Evolutionary conservation across 35 echinoderm and acorn worm genomes (phyloP).

Genomic region (Ophioderma brevispina): DNA sequence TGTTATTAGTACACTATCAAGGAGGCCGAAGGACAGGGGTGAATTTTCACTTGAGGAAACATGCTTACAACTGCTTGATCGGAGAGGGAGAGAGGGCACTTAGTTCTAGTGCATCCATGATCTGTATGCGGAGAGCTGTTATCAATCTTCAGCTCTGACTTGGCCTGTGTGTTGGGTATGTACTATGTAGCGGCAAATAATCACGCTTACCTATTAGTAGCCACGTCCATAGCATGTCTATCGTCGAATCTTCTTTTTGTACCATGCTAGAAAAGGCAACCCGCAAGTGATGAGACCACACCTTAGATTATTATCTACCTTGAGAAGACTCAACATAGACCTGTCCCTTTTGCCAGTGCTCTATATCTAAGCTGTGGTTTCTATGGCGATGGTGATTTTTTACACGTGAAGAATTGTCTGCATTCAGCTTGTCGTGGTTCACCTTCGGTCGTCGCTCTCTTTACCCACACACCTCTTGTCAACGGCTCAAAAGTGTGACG

Average conservation of each 20-base stretch:
- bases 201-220: neutral
- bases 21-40: neutral
- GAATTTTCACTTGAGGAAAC: neutral
- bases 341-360: neutral
- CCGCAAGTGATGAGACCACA: neutral
- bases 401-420: no score
- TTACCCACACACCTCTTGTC: no score
- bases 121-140: neutral
- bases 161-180: neutral
- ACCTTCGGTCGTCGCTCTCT: no score
- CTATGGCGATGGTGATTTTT: neutral
- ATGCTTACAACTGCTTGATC: neutral
- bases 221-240: neutral
- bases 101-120: neutral
- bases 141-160: neutral
- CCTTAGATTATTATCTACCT: neutral
- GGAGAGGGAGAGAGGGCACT: neutral
- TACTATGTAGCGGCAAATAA: neutral
- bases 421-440: no score
- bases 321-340: neutral
- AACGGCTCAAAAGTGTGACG: no score
- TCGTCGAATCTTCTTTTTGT: neutral
- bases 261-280: neutral
- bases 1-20: conserved; percentile 3
- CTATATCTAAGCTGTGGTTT: neutral